Evolutionary conservation across 2,888 invertebrate genomes (phyloP), one percentile per base, ranked within the genome.

Genomic region (Acheta domesticus): DNA sequence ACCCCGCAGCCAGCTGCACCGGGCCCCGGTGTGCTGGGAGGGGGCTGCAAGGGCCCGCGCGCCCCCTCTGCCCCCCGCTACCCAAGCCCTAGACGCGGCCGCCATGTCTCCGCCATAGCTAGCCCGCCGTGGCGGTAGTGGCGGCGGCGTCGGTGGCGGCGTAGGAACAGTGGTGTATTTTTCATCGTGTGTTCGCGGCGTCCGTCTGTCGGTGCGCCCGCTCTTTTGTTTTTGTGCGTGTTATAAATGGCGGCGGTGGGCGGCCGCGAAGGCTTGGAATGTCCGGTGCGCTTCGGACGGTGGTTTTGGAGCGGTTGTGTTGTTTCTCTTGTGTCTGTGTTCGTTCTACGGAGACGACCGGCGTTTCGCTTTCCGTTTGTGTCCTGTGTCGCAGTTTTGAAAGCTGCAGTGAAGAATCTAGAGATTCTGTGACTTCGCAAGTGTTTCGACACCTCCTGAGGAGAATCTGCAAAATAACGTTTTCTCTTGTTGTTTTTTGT

Each of bases 191-290:
- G 36, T 36, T 36, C 36, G 62, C 62, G 62, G 62, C 62, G 16
- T 62, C 36, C 16, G 62, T 62, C 62, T 62, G 62, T 62, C 62
- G 14, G 62, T 62, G 62, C 11, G 62, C n/a, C 16, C 62, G 62
- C 62, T 62, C 62, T n/a, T 62, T 62, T 62, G 62, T 62, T 62
- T 62, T 62, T 62, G 62, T 62, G 62, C 62, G 62, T 62, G 62
- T 14, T 62, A 62, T 62, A 62, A 62, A 62, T 62, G 62, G 62
- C 62, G 62, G n/a, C 62, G 16, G 62, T n/a, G 62, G 62, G 62
- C 62, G 62, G n/a, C 62, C 62, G 62, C 62, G 16, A 62, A n/a
- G 62, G 14, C 62, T 62, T n/a, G 62, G 62, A 62, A 62, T 62
- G 62, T 62, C 62, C 62, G 62, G 62, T 62, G 62, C 62, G 62